Evolutionary conservation across 2,113 vertebrate genomes (phyloP).

Genomic region (Paradisaea rubra): DNA sequence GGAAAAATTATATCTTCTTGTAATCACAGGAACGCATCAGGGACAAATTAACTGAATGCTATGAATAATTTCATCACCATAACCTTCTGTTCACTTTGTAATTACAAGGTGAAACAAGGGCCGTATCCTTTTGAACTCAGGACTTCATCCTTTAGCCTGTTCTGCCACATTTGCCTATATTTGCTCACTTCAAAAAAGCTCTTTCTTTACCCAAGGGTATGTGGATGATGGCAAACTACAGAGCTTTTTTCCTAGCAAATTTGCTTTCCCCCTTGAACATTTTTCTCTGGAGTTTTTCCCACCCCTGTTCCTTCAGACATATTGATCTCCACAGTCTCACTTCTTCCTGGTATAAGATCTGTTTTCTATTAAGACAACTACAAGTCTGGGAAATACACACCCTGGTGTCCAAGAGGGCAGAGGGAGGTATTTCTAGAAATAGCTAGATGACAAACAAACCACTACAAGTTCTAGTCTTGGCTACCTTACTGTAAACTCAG

Average conservation of each 20-base stretch:
- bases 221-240: background rate
- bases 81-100: background rate
- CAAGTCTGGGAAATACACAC: background rate
- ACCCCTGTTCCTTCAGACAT: background rate
- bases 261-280: background rate
- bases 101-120: background rate
- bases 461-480: slow-evolving; percentile 19
- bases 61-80: background rate
- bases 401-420: background rate
- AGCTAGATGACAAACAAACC: slow-evolving; percentile 26
- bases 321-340: background rate
- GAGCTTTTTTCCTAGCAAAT: background rate
- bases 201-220: background rate
- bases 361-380: slow-evolving; percentile 5
- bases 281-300: background rate
- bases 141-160: background rate
- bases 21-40: background rate
- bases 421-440: slow-evolving; percentile 14
- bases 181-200: background rate
- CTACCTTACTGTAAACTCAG: slow-evolving; percentile 26
- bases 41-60: background rate
- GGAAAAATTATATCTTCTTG: background rate
- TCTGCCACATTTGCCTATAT: background rate
- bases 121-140: background rate
- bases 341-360: background rate